phyloP scores from a whole-genome alignment of 1,140 invertebrate genomes.

The Hylaeus anthracinus region DNA sequence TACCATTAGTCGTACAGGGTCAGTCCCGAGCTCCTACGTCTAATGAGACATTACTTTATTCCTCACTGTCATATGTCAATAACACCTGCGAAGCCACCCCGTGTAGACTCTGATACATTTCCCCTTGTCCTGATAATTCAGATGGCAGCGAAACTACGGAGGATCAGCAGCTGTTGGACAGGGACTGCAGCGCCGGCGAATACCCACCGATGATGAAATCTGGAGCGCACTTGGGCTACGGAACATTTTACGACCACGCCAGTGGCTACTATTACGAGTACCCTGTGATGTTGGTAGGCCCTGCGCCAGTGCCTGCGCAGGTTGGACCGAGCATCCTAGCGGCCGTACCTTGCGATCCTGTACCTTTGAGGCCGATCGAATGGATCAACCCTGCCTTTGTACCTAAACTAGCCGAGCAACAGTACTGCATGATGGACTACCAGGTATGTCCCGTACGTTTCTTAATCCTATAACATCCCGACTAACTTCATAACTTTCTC shows the following conservation, averaged over 20 bases:
- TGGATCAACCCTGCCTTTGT: constrained; percentile 80
- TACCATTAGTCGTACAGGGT: too few species aligned
- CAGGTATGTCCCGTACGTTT: constrained; percentile 61
- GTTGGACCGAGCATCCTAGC: constrained; percentile 73
- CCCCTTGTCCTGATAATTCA: constrained; percentile 20
- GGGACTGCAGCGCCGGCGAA: constrained; percentile 64
- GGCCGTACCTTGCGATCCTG: constrained; percentile 77
- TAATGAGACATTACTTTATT: too few species aligned
- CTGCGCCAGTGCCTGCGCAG: constrained; percentile 70
- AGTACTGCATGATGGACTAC: constrained; percentile 76
- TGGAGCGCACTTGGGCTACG: constrained; percentile 69
- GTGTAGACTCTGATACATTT: not conserved
- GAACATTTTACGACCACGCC: constrained; percentile 75
- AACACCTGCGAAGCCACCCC: not conserved
- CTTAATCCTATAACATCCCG: too few species aligned
- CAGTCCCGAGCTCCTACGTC: too few species aligned
- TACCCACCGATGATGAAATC: constrained; percentile 65
- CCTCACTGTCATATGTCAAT: not conserved
- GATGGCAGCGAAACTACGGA: constrained; percentile 79
- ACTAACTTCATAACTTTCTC: too few species aligned
- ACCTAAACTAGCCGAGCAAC: constrained; percentile 72
- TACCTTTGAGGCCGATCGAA: constrained; percentile 79
- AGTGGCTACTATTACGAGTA: constrained; percentile 78
- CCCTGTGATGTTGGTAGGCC: constrained; percentile 77
- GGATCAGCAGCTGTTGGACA: constrained; percentile 76